Conservation (phyloP, 2,888 invertebrate species). For the Caenorhabditis sp. region DNA sequence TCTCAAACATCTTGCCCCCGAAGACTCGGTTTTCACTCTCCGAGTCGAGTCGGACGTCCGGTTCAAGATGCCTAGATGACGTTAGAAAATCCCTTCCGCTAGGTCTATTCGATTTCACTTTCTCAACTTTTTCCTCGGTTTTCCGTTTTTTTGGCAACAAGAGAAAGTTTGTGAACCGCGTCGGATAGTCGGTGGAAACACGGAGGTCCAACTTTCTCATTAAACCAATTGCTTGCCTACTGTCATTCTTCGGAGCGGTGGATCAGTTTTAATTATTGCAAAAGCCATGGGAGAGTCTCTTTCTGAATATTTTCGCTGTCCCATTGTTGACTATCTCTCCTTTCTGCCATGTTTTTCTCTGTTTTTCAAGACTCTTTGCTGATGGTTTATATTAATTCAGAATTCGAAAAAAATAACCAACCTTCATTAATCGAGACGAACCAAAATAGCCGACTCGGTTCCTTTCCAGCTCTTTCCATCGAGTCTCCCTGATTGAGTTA, state of each 20-base stretch:
- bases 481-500: neutral
- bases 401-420: constrained; percentile 18
- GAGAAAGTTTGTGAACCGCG: too few species aligned
- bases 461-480: too few species aligned
- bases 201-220: too few species aligned
- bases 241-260: too few species aligned
- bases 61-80: neutral
- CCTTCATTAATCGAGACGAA: constrained; percentile 8
- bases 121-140: neutral
- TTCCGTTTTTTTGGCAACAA: too few species aligned
- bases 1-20: constrained; percentile 3
- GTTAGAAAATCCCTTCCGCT: constrained; percentile 1
- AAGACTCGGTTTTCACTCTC: neutral
- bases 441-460: neutral
- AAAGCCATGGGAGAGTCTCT: too few species aligned
- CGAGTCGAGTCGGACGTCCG: neutral
- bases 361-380: neutral
- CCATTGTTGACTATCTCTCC: constrained; percentile 3
- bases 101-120: constrained; percentile 14
- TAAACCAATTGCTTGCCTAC: too few species aligned
- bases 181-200: too few species aligned
- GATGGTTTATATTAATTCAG: constrained; percentile 1
- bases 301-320: neutral
- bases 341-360: neutral
- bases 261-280: too few species aligned